These are phyloP conservation scores for Suncus etruscus DNA, from an alignment of 2,113 vertebrate species.

Conservation along the genomic window DNA sequence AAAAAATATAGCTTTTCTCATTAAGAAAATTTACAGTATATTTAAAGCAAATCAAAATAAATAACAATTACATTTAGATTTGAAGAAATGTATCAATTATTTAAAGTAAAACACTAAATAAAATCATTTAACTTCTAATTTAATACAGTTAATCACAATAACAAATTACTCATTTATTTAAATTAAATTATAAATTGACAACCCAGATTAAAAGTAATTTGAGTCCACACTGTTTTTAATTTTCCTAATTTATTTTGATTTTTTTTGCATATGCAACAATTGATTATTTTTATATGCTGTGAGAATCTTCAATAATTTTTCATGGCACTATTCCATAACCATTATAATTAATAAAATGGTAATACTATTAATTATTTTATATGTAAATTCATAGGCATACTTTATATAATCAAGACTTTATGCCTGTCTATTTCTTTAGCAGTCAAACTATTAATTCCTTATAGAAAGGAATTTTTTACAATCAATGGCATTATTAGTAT, in stretches of 20 bases:
- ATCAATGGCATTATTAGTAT: background rate
- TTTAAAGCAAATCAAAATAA: constrained; percentile 63
- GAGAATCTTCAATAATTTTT: constrained; percentile 21
- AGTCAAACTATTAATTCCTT: background rate
- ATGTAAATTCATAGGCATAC: background rate
- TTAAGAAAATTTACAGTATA: constrained; percentile 9
- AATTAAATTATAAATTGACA: constrained; percentile 45
- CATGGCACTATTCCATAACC: background rate
- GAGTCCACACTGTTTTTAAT: background rate
- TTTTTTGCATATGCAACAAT: constrained; percentile 4
- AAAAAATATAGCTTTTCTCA: constrained; percentile 57
- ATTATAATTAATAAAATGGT: background rate
- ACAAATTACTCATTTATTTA: constrained; percentile 41
- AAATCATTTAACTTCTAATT: constrained; percentile 20
- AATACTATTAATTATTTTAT: constrained; percentile 14
- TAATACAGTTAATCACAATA: constrained; percentile 2
- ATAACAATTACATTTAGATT: constrained; percentile 6
- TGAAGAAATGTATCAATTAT: constrained; percentile 21
- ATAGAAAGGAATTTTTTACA: constrained; percentile 39
- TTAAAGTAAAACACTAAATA: constrained; percentile 64
- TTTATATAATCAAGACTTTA: constrained; percentile 42
- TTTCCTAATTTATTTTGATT: constrained; percentile 36
- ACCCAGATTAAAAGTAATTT: constrained; percentile 37
- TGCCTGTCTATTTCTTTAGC: constrained; percentile 5
- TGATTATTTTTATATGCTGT: constrained; percentile 31